Conservation (phyloP, 2,797 vertebrate genomes). For the Rhinophrynus dorsalis region DNA sequence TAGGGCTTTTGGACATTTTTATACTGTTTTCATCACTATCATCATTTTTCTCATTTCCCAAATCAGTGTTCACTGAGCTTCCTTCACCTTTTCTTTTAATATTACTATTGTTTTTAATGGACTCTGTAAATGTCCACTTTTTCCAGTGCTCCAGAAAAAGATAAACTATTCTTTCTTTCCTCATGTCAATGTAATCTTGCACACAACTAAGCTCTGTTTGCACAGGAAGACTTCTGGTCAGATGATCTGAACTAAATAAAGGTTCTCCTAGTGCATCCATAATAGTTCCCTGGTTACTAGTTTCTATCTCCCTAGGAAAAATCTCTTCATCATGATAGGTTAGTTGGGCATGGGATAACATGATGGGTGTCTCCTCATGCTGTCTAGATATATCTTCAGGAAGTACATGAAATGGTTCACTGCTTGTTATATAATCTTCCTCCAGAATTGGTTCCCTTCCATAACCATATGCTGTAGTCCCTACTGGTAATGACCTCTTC, state of each 20-base stretch:
- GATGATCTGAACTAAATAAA: slow-evolving; percentile 67
- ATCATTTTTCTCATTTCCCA: slow-evolving; percentile 51
- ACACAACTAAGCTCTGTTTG: slow-evolving; percentile 77
- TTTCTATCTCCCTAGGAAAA: slow-evolving; percentile 59
- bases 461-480: slow-evolving; percentile 60
- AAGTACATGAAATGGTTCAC: slow-evolving; percentile 47
- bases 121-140: slow-evolving; percentile 78
- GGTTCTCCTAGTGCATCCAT: slow-evolving; percentile 53
- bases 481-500: slow-evolving; percentile 72
- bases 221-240: slow-evolving; percentile 72
- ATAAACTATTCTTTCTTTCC: slow-evolving; percentile 87
- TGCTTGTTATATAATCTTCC: slow-evolving; percentile 62
- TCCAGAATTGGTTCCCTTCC: slow-evolving; percentile 72
- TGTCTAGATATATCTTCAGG: slow-evolving; percentile 53
- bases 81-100: slow-evolving; percentile 55
- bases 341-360: slow-evolving; percentile 56
- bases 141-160: slow-evolving; percentile 95
- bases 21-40: slow-evolving; percentile 1
- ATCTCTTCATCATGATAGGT: slow-evolving; percentile 58
- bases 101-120: slow-evolving; percentile 66
- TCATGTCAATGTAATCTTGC: slow-evolving; percentile 80
- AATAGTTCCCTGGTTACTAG: slow-evolving; percentile 62
- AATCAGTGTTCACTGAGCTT: slow-evolving; percentile 42
- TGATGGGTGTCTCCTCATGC: slow-evolving; percentile 67
- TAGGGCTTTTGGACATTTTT: slow-evolving; percentile 56